These are phyloP conservation scores for Parthenolecanium corni DNA, from an alignment of 2,888 invertebrate species.

Conservation along the genomic window DNA sequence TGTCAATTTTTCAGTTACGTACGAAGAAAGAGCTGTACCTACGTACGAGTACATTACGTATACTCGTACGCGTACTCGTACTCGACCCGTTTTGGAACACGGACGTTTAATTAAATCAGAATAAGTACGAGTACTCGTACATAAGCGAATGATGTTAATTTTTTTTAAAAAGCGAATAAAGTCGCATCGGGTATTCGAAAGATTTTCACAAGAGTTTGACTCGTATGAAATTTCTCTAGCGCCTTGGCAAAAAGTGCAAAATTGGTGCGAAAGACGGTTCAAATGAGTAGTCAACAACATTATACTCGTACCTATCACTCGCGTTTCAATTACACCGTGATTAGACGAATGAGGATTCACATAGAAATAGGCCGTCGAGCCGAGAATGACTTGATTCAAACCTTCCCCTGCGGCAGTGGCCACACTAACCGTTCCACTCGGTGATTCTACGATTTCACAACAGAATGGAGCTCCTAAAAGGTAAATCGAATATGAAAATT, in stretches of 20 bases:
- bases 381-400: constrained; percentile 38
- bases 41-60: too few relatives aligned
- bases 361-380: constrained; percentile 42
- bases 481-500: not conserved
- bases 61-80: too few relatives aligned
- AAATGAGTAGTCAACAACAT: not conserved
- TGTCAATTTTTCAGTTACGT: too few relatives aligned
- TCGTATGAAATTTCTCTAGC: too few relatives aligned
- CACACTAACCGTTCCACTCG: constrained; percentile 37
- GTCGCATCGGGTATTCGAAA: too few relatives aligned
- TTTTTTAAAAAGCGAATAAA: too few relatives aligned
- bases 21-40: too few relatives aligned
- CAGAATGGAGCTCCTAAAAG: constrained; percentile 70
- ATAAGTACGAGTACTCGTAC: too few relatives aligned
- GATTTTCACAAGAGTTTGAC: too few relatives aligned
- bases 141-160: too few relatives aligned
- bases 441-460: constrained; percentile 51
- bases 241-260: not conserved
- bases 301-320: constrained; percentile 44
- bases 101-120: too few relatives aligned
- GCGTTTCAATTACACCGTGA: constrained; percentile 40
- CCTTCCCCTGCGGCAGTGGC: constrained; percentile 36
- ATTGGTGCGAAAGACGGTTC: constrained; percentile 11
- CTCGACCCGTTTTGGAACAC: too few relatives aligned
- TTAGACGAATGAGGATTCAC: constrained; percentile 37